These are phyloP conservation scores for Platyura marginata DNA, from an alignment of 1,140 invertebrate species.

Conservation along the genomic window DNA sequence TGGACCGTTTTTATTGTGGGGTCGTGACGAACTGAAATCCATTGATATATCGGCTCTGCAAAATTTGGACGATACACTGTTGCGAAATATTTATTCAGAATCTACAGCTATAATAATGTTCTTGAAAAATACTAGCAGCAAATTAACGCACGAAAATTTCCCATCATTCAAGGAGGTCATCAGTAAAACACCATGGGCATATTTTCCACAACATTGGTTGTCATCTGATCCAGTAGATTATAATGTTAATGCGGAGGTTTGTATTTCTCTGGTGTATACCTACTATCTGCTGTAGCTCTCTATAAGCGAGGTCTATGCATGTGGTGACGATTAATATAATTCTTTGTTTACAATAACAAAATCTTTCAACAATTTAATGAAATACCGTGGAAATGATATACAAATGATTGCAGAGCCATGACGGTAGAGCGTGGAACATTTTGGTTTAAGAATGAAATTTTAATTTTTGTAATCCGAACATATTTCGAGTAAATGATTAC, in stretches of 20 bases:
- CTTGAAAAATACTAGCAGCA: slow-evolving; percentile 11
- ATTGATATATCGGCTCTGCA: slow-evolving; percentile 28
- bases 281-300: too few species aligned
- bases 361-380: too few species aligned
- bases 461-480: too few species aligned
- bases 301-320: background rate
- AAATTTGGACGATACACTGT: slow-evolving; percentile 26
- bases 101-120: slow-evolving; percentile 19
- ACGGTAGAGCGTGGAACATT: too few species aligned
- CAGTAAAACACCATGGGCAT: slow-evolving; percentile 24
- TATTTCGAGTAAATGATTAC: too few species aligned
- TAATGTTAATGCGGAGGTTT: slow-evolving; percentile 22
- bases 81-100: slow-evolving; percentile 23
- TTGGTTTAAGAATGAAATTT: too few species aligned
- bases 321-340: too few species aligned
- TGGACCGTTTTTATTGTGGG: slow-evolving; percentile 35
- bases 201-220: slow-evolving; percentile 30
- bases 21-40: slow-evolving; percentile 25
- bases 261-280: background rate
- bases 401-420: too few species aligned
- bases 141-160: slow-evolving; percentile 12
- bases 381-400: background rate
- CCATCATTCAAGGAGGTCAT: slow-evolving; percentile 18
- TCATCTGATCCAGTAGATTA: slow-evolving; percentile 31
- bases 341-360: too few species aligned